Evolutionary conservation across 2,888 invertebrate species (phyloP), one percentile per base, ranked within the genome.

Genomic region (Lepas anatifera): DNA sequence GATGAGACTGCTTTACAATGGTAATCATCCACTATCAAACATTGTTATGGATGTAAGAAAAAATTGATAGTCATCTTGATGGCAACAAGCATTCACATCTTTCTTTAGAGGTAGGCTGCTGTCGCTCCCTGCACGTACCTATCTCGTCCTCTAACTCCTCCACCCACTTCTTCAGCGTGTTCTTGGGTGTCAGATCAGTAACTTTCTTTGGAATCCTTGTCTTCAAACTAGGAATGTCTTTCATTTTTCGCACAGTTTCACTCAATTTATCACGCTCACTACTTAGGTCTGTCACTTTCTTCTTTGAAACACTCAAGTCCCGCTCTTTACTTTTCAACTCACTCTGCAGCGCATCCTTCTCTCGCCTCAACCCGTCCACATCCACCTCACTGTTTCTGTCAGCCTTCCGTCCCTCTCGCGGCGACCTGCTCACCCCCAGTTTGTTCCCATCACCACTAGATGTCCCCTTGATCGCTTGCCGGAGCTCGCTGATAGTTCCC

Each of bases 131-230:
- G 41, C 67, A 70, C 75, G 78, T 80, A 86, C 88, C 87, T 74
- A 93, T 88, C 84, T 95, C 94, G 77, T 86, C 89, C 80, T 94
- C 94, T 75, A 94, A 82, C 74, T 95, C 93, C 71, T 89, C 88
- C 3, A 94, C 87, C 87, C 92, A 90, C 76, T 86, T 90, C 76
- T 88, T 90, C 76, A 92, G 81, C 79, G 88, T 87, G 67, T 87
- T 78, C 80, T 88, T 89, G 2, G 88, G 86, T 39, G 87, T 87
- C 68, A 86, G 80, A 76, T 90, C 90, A 11, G 87, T 87, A 13
- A 87, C 83, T 76, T 87, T 88, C 77, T 89, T 89, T 6, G 88
- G 85, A n/a, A 84, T 84, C 75, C 89, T 84, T 35, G 86, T 84
- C 74, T 87, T 88, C 75, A 88, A 85, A 41, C 85, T 85, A 1